phyloP scores from a whole-genome alignment of 1,140 invertebrate species.

The Plectus sambesii region DNA sequence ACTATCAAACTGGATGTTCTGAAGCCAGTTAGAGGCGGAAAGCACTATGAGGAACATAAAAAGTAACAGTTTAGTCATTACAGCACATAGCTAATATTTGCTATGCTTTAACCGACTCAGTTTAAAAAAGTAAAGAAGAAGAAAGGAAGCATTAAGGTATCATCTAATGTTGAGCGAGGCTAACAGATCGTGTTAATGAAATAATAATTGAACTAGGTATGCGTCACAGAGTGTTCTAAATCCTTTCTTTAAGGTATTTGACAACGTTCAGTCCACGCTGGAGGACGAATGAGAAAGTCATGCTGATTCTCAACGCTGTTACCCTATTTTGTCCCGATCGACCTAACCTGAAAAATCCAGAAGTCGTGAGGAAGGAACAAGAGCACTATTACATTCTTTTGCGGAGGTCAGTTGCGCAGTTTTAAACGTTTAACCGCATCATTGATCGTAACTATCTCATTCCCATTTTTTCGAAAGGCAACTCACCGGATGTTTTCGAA shows the following conservation, averaged over 20 bases:
- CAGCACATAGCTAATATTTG: too few species aligned
- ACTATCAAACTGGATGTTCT: slow-evolving; percentile 67
- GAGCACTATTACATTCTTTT: slow-evolving; percentile 79
- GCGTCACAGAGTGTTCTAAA: not conserved
- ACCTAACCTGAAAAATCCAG: slow-evolving; percentile 64
- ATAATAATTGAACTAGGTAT: too few species aligned
- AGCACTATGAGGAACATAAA: slow-evolving; percentile 10
- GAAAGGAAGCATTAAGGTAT: too few species aligned
- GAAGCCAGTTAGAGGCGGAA: slow-evolving; percentile 48
- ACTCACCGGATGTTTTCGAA: too few species aligned
- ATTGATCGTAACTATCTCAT: too few species aligned
- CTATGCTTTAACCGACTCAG: too few species aligned
- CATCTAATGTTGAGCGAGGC: too few species aligned
- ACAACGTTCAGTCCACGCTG: slow-evolving; percentile 65
- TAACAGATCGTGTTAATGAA: too few species aligned
- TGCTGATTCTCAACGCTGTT: slow-evolving; percentile 76
- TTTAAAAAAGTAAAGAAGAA: too few species aligned
- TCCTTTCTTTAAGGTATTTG: slow-evolving; percentile 54
- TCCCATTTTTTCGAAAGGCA: too few species aligned
- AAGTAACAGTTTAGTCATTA: slow-evolving; percentile 46
- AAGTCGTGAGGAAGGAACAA: slow-evolving; percentile 74
- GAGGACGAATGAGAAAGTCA: slow-evolving; percentile 70
- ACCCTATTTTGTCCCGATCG: slow-evolving; percentile 72
- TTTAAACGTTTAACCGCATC: too few species aligned
- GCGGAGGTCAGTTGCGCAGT: slow-evolving; percentile 66